Evolutionary conservation across 2,888 invertebrate species (phyloP), one percentile per base, ranked within the genome.

Genomic region (Synergus umbraculus): DNA sequence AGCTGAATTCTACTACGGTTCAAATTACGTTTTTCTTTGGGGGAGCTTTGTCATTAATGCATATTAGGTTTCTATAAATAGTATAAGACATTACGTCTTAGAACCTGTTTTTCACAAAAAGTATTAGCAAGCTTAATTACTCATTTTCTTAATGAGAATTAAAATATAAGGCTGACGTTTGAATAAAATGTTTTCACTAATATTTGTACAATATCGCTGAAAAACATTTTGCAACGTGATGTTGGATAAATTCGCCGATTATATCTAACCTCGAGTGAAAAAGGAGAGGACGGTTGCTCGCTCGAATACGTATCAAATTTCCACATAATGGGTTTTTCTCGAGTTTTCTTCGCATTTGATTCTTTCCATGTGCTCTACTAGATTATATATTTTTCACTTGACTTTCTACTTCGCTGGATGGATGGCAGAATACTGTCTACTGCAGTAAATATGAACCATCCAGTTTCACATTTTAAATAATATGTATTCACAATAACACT

Each of bases 341-440:
- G 49, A 69, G 69, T 69, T 69, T 69, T 69, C 69, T 37, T 49
- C 12, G 49, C 49, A 69, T 37, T 37, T 46, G 69, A 49, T 69
- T 69, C 22, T 69, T 44, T 67, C 37, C 73, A 49, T 37, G 49
- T 12, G 37, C 73, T n/a, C 49, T 8, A 29, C 8, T 29, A 46
- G 49, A 69, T 49, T 69, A 69, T 49, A 15, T 69, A 49, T 66
- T 69, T 69, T 69, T 49, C 29, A 73, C 73, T 29, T n/a, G 12
- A 54, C 54, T 73, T 49, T 29, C 29, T 69, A 15, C n/a, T 73
- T 54, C 29, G 13, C 73, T 49, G 49, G 41, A 73, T 54, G 54
- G 18, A 37, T 54, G n/a, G 7, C 41, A 54, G 29, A 69, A 73
- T 73, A 54, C 29, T 73, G 41, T 73, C 73, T n/a, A 15, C n/a